Conservation (phyloP, 2,888 invertebrate genomes). For the Tinea pellionella region DNA sequence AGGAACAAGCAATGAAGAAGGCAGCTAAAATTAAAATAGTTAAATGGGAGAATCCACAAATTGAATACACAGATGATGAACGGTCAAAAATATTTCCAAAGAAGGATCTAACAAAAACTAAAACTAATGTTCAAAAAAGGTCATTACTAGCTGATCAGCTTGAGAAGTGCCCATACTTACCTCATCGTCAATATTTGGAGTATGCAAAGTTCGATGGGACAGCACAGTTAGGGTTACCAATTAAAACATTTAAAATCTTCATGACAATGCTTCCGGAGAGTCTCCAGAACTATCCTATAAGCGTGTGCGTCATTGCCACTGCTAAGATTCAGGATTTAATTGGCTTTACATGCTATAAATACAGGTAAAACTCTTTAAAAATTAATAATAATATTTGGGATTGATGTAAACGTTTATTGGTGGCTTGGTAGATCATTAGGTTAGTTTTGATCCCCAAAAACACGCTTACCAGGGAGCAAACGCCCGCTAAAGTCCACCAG, state of each 20-base stretch:
- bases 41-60: conserved; percentile 74
- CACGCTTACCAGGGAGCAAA: too few relatives aligned
- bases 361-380: conserved; percentile 55
- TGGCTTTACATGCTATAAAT: conserved; percentile 92
- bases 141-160: conserved; percentile 83
- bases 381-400: too few relatives aligned
- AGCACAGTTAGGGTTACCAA: conserved; percentile 80
- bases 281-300: conserved; percentile 85
- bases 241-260: conserved; percentile 89
- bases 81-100: conserved; percentile 70
- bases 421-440: too few relatives aligned
- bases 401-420: too few relatives aligned
- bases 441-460: too few relatives aligned
- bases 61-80: conserved; percentile 65
- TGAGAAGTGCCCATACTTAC: conserved; percentile 79
- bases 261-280: conserved; percentile 87
- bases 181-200: conserved; percentile 88
- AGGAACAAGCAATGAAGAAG: conserved; percentile 86
- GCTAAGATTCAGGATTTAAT: conserved; percentile 92
- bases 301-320: conserved; percentile 81
- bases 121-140: conserved; percentile 31
- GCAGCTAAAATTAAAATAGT: conserved; percentile 81
- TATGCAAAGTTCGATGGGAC: conserved; percentile 94
- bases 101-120: conserved; percentile 29
- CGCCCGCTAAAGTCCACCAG: too few relatives aligned